Percentiles rank a stretch among this genome's conserved stretches.
These are phyloP conservation scores for Acrocephalus scirpaceus DNA, from an alignment of 2,797 vertebrate genomes.

Conservation along the genomic window DNA sequence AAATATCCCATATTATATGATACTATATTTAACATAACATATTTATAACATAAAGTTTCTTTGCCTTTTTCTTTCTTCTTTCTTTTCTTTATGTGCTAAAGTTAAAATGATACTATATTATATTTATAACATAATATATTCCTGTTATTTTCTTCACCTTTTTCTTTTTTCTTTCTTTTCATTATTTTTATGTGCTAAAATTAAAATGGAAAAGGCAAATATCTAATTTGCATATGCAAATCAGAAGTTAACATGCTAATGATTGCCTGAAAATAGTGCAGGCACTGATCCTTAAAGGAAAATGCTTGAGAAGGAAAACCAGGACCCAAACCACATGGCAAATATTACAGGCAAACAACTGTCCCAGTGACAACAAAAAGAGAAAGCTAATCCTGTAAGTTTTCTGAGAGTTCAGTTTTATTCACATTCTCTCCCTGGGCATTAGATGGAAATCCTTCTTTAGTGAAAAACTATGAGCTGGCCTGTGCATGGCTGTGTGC, in stretches of 20 bases:
- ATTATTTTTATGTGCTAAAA: not conserved
- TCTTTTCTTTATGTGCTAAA: not conserved
- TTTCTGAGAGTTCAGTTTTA: not conserved
- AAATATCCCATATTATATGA: not conserved
- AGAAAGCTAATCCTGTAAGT: not conserved
- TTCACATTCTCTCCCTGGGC: not conserved
- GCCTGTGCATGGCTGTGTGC: not conserved
- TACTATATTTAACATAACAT: not conserved
- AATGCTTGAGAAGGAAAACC: not conserved
- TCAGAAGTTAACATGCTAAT: not conserved
- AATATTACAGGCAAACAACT: not conserved
- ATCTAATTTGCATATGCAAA: not conserved
- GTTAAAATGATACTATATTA: not conserved
- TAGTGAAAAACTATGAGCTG: not conserved
- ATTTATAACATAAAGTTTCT: not conserved
- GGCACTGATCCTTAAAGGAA: not conserved
- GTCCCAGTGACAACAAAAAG: not conserved
- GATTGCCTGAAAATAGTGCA: not conserved
- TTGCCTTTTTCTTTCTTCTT: too few relatives aligned
- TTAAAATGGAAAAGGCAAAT: not conserved
- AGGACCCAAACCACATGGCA: not conserved
- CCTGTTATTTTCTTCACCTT: not conserved
- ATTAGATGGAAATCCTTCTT: not conserved
- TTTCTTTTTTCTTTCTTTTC: too few relatives aligned
- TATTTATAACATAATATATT: not conserved